phyloP scores from a whole-genome alignment of 1,140 invertebrate species.

The Cydia fagiglandana region DNA sequence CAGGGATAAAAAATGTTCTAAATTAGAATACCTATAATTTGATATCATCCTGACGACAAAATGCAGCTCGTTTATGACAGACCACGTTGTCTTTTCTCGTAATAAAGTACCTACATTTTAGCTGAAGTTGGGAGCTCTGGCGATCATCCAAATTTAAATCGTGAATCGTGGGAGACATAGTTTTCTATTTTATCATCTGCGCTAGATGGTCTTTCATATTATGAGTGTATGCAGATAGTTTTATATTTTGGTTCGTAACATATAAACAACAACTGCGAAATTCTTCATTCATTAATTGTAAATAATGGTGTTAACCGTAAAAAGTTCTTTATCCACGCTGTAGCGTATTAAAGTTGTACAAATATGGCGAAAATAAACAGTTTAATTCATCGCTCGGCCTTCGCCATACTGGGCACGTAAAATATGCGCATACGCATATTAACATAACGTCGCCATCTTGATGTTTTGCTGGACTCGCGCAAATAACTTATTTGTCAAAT shows the following conservation, averaged over 20 bases:
- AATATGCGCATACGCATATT: conserved; percentile 19
- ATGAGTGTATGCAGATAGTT: neutral
- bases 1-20: no score
- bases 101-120: neutral
- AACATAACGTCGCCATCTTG: conserved; percentile 10
- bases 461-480: neutral
- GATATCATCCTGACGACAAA: neutral
- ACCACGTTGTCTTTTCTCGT: neutral
- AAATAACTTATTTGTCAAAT: conserved; percentile 13
- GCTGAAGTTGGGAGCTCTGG: neutral
- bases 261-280: neutral
- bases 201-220: neutral
- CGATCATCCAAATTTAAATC: conserved; percentile 12
- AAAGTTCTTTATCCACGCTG: neutral
- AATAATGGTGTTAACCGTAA: neutral
- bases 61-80: neutral
- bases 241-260: no score
- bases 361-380: conserved; percentile 24
- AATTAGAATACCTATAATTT: neutral
- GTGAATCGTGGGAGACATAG: neutral
- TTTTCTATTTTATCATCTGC: neutral
- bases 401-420: neutral
- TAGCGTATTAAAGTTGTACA: neutral
- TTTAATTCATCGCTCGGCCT: neutral
- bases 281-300: neutral